Conservation (phyloP, 2,113 vertebrate genomes). For the Oncorhynchus masou region DNA sequence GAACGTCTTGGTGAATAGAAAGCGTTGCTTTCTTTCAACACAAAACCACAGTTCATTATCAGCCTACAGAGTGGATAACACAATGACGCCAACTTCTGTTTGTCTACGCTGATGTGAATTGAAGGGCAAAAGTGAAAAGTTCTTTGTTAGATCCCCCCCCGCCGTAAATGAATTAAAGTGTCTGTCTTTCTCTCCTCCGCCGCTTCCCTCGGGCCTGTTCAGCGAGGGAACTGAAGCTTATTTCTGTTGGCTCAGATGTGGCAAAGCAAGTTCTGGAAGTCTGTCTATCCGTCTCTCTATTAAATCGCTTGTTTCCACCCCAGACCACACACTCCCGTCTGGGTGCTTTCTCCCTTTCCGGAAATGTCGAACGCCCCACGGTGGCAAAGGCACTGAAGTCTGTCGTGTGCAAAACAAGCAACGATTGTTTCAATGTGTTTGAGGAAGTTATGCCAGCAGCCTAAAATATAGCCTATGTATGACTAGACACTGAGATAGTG, state of each 20-base stretch:
- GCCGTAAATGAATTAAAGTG: slow-evolving; percentile 34
- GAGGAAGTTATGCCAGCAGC: not conserved
- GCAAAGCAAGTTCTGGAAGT: slow-evolving; percentile 46
- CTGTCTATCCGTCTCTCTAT: no score
- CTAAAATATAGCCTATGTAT: no score
- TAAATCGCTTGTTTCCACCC: not conserved
- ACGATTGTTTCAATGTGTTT: not conserved
- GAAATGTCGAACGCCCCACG: slow-evolving; percentile 23
- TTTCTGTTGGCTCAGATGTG: slow-evolving; percentile 45
- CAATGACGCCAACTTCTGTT: slow-evolving; percentile 25
- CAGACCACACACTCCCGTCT: not conserved
- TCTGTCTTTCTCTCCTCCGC: slow-evolving; percentile 21
- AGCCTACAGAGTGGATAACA: slow-evolving; percentile 6
- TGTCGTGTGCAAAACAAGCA: not conserved
- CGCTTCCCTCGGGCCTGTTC: slow-evolving; percentile 1
- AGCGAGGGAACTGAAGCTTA: not conserved
- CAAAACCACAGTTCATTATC: not conserved
- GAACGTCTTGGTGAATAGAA: not conserved
- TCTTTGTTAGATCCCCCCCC: slow-evolving; percentile 23
- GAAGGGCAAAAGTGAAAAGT: slow-evolving; percentile 4
- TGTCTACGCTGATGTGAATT: not conserved
- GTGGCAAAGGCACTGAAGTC: not conserved
- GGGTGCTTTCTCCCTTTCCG: not conserved
- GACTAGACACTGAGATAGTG: no score
- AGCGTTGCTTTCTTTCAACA: not conserved